phyloP scores from a whole-genome alignment of 2,113 vertebrate species.

The Labrus mixtus region DNA sequence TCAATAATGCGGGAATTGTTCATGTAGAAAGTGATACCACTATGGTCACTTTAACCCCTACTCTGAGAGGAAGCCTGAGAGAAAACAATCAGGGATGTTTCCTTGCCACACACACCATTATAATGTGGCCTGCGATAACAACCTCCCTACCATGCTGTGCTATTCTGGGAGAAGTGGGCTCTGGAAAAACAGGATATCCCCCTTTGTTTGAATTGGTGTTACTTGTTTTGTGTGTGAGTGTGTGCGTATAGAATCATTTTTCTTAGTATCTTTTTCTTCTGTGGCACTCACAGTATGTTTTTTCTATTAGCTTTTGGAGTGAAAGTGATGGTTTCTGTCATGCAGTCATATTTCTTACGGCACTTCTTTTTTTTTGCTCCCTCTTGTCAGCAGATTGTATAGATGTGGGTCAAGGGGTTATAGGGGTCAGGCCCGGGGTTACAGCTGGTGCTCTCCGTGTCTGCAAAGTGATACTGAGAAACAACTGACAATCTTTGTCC shows the following conservation, averaged over 20 bases:
- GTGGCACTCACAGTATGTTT: slow-evolving; percentile 5
- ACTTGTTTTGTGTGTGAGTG: slow-evolving; percentile 20
- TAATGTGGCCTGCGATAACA: slow-evolving; percentile 62
- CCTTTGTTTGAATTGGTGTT: slow-evolving; percentile 66
- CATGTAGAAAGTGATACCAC: slow-evolving; percentile 24
- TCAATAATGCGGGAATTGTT: slow-evolving; percentile 40
- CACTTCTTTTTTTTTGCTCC: not conserved
- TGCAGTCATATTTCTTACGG: not conserved
- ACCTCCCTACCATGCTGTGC: slow-evolving; percentile 59
- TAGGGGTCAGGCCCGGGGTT: slow-evolving; percentile 39
- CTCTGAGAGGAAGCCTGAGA: slow-evolving; percentile 63
- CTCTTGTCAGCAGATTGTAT: slow-evolving; percentile 18
- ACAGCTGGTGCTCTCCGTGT: slow-evolving; percentile 44
- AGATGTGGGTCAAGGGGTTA: slow-evolving; percentile 49
- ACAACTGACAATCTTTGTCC: not conserved
- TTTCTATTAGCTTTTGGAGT: not conserved
- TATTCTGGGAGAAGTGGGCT: slow-evolving; percentile 75
- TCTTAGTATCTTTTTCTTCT: slow-evolving; percentile 23
- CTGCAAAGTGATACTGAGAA: not conserved
- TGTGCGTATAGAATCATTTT: slow-evolving; percentile 2
- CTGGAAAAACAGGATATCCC: slow-evolving; percentile 80
- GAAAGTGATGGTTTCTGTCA: slow-evolving; percentile 6
- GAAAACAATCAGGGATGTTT: slow-evolving; percentile 74
- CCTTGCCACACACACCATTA: slow-evolving; percentile 61
- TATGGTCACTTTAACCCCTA: slow-evolving; percentile 3